Base-by-base conservation (phyloP, 2,797 vertebrate species). In the Danio albolineatus region DNA sequence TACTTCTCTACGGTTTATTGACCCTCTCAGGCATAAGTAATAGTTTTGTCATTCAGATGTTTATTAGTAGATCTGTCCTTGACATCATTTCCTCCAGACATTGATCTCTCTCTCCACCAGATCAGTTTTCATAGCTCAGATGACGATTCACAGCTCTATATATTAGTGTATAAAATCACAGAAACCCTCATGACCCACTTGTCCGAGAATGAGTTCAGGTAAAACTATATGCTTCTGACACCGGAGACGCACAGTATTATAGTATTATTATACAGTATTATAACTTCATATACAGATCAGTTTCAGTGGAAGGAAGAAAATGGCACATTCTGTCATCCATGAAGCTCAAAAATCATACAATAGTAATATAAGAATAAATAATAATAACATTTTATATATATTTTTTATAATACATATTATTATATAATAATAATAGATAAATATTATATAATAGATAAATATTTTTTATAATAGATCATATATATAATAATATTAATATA, bases 11-110 rank as follows among this genome's bases (percentile, higher is more conserved):
- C 57, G 60, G 28, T 73, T 12, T 44, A 56, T 13, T 44, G 49
- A 28, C 74, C 57, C 14, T 51, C 2, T 4, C 13, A 76, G n/a
- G 17, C 51, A 66, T 36, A 67, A 67, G 16, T 9, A 28, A 57
- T 17, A 36, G 41, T 66, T 54, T 54, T 66, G 28, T 19, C 28
- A 5, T 13, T 69, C 16, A 59, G 21, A 43, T 19, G 49, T 39
- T 16, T 69, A 65, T 66, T 56, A 57, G 21, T 17, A 53, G 12
- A 13, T 28, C 48, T 51, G 44, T 41, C 46, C 43, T 36, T 53
- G 36, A 76, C 49, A 44, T 76, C 1, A 64, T 76, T 65, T 76
- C 48, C 61, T 43, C 49, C 28, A 67, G 51, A 57, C 75, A 57
- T 77, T 59, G 43, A 77, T 48, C 3, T 2, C 7, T 0, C n/a